Base-by-base conservation (phyloP, 2,797 vertebrate species). In the Gymnoscopelus microlampas region DNA sequence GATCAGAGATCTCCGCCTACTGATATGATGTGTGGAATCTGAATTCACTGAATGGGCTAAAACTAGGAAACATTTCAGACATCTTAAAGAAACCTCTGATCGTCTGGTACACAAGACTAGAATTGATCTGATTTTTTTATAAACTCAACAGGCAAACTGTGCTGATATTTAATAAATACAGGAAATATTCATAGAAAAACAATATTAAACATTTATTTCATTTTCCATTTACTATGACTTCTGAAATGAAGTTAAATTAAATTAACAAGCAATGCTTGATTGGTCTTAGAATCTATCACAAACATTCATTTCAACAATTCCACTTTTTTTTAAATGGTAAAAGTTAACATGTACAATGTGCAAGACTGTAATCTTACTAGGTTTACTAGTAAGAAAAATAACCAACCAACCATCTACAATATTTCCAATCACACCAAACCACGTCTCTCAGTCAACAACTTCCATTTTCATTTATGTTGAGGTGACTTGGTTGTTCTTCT, bases 281-380 rank as follows among this genome's bases (percentile, higher is more conserved):
- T 86, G 74, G 62, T 68, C 53, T 68, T 60, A 35, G 6, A 86
- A 83, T 57, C 64, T 62, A 71, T 73, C 58, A 80, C 60, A 85
- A 77, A 82, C 76, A 90, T 87, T 86, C 79, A 87, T 86, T 56
- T 82, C 11, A 82, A 82, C 39, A 82, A 44, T 69, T 85, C 8
- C 49, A 72, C 71, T 70, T 66, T 77, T 1, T 55, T 61, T 63
- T 29, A 64, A 66, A 60, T 71, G 55, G 57, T 67, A 78, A 86
- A 66, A 76, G 77, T 76, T 83, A 60, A 86, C 80, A 87, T 86
- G 62, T 86, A 85, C 82, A 85, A 73, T 88, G 88, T 90, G 90
- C 91, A 92, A 90, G 19, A 67, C 63, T 66, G 69, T 55, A 68
- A 24, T 77, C 60, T 68, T 49, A 32, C 56, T 56, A 56, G 44